These are phyloP conservation scores for Andrena chrysosceles DNA, from an alignment of 2,888 invertebrate species.

Conservation along the genomic window DNA sequence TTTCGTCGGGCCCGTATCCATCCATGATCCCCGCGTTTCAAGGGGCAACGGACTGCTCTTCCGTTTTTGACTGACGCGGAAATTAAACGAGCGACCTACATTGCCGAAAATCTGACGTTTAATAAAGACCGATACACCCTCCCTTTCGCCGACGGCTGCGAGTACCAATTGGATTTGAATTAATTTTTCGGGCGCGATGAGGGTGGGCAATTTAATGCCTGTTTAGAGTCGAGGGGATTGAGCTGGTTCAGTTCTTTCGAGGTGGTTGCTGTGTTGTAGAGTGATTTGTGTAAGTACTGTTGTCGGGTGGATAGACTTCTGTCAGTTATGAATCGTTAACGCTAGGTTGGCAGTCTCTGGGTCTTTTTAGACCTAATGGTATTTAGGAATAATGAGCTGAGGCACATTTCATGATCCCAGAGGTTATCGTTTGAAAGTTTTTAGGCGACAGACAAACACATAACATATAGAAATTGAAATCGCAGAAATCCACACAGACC, in stretches of 20 bases:
- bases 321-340: no score
- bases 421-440: no score
- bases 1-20: neutral
- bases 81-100: conserved; percentile 53
- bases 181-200: conserved; percentile 30
- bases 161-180: conserved; percentile 39
- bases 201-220: neutral
- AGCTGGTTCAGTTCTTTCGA: neutral
- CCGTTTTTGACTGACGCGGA: conserved; percentile 49
- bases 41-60: neutral
- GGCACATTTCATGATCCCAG: no score
- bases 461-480: no score
- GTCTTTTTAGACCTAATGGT: no score
- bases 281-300: no score
- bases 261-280: neutral
- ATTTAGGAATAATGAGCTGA: no score
- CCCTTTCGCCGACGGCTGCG: conserved; percentile 33
- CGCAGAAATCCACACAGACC: no score
- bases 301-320: no score
- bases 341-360: no score
- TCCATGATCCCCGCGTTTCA: conserved; percentile 7
- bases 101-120: conserved; percentile 53
- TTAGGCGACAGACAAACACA: no score
- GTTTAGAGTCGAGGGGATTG: conserved; percentile 9
- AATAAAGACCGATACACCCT: conserved; percentile 38